Evolutionary conservation across 1,140 invertebrate species (phyloP), one percentile per base, ranked within the genome.

Genomic region (Vanessa atalanta): DNA sequence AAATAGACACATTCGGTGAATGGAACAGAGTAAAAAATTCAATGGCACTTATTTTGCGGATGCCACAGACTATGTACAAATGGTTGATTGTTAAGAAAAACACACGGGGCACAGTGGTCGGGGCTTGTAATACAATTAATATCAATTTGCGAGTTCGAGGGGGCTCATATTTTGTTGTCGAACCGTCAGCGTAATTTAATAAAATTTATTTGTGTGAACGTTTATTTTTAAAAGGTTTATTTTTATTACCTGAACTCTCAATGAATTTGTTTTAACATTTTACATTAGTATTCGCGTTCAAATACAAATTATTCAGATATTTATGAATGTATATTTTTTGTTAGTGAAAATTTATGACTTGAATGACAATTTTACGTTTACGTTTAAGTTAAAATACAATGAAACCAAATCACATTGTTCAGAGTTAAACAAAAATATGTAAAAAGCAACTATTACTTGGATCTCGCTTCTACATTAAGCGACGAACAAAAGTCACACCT

Each of bases 41-140:
- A 51, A 53, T 75, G 67, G 23, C 50, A 31, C 26, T 51, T 64
- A 50, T 71, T 53, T 77, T 65, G 43, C 31, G 61, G 68, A 70
- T 53, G 64, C 64, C 72, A 65, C 71, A 76, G 73, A 71, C 72
- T 75, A 68, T 76, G 68, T 72, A 74, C 68, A 79, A 79, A 73
- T 75, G 76, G 78, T 86, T 90, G 84, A 90, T 92, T 91, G 84
- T 86, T 81, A 88, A 89, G 88, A 88, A 89, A 92, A 92, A 92
- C 88, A 92, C 86, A 91, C 87, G 85, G 90, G 88, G 85, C 76
- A 81, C 77, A 72, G 72, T 79, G 71, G 79, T 83, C 75, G 79
- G 83, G 84, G 89, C 79, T 84, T 83, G 82, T 91, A 91, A 92
- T 81, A 85, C 87, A 92, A 92, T 92, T 92, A 91, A 91, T 92